Percentiles rank a stretch among this genome's conserved stretches.
phyloP scores from a whole-genome alignment of 2,888 invertebrate genomes.

The Brachypterus glaber region DNA sequence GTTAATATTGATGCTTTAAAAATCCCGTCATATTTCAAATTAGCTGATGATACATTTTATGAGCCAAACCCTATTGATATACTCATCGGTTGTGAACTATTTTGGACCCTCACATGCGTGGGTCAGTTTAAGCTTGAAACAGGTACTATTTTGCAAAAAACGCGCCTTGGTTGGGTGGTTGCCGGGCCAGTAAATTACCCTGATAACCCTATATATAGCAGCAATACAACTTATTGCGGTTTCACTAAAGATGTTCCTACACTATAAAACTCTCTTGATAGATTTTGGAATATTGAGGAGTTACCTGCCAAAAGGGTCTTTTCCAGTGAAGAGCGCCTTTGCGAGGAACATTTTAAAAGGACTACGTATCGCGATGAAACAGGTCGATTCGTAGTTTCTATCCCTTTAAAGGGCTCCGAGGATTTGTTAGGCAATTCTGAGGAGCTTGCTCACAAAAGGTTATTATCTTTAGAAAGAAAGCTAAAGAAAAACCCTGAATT shows the following conservation, averaged over 20 bases:
- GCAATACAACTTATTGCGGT: no score
- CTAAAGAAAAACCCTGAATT: conserved; percentile 11
- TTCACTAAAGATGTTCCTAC: no score
- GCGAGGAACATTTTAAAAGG: conserved; percentile 18
- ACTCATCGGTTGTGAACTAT: background rate
- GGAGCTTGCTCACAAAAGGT: conserved; percentile 17
- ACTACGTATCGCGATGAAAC: conserved; percentile 12
- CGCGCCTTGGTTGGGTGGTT: conserved; percentile 21
- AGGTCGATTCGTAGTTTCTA: conserved; percentile 16
- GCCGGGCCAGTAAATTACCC: conserved; percentile 15
- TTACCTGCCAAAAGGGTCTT: background rate
- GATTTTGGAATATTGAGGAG: conserved; percentile 22
- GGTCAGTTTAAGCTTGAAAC: no score
- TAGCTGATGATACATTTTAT: conserved; percentile 4
- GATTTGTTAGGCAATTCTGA: conserved; percentile 18
- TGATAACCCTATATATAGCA: no score
- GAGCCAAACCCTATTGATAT: background rate
- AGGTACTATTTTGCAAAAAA: conserved; percentile 12
- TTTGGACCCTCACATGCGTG: conserved; percentile 2
- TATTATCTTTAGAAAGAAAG: conserved; percentile 18
- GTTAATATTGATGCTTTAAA: background rate
- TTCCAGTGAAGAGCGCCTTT: conserved; percentile 17
- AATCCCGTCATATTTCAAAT: conserved; percentile 4
- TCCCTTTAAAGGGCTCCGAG: conserved; percentile 14
- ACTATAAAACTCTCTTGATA: no score